Conservation (phyloP, 2,797 vertebrate species). For the Galaxias olidus region DNA sequence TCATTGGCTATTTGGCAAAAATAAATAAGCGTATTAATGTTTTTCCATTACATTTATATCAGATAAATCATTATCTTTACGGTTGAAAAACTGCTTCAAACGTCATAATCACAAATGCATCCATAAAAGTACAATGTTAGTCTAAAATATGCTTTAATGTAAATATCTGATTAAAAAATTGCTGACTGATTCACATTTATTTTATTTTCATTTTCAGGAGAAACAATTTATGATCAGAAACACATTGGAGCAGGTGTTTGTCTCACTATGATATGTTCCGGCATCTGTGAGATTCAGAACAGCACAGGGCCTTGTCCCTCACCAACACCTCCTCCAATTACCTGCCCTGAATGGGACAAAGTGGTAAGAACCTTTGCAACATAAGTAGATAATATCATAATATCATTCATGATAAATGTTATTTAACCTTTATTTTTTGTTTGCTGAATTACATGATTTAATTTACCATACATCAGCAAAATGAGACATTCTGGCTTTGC, state of each 20-base stretch:
- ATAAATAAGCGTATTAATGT: no score
- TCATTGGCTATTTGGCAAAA: no score
- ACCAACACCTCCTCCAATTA: constrained; percentile 18
- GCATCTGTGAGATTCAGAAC: constrained; percentile 62
- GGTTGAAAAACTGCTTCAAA: no score
- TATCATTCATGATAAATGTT: not conserved
- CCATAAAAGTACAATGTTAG: no score
- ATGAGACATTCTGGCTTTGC: constrained; percentile 72
- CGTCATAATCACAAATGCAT: no score
- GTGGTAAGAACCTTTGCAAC: constrained; percentile 52
- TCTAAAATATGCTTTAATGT: no score
- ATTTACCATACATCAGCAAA: constrained; percentile 57
- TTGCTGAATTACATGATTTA: not conserved
- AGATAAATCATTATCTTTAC: no score
- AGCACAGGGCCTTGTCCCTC: constrained; percentile 37
- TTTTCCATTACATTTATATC: no score
- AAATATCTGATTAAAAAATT: no score
- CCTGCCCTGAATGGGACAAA: constrained; percentile 68
- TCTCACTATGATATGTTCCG: constrained; percentile 67
- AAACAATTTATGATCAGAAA: constrained; percentile 43
- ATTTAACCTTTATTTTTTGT: not conserved
- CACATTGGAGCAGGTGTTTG: constrained; percentile 65
- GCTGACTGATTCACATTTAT: no score
- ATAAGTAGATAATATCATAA: not conserved
- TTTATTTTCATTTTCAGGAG: constrained; percentile 37